Conservation (phyloP, 1,140 invertebrate genomes). For the Leptopilina clavipes region DNA sequence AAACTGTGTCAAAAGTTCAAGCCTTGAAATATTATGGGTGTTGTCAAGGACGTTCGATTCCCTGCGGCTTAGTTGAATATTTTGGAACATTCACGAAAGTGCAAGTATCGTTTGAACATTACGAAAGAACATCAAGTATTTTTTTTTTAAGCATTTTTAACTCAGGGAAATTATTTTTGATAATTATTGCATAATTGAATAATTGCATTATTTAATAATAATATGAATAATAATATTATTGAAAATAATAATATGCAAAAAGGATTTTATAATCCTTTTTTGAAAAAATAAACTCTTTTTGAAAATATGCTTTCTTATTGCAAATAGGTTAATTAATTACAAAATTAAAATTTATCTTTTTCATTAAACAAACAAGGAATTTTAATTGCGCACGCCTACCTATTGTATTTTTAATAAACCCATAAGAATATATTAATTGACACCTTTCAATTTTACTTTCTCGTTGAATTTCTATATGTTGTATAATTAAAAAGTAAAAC, state of each 20-base stretch:
- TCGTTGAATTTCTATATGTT: not conserved
- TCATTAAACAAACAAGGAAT: not conserved
- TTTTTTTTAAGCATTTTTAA: not conserved
- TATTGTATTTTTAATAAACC: not conserved
- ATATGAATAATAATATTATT: too few species aligned
- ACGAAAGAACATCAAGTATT: not conserved
- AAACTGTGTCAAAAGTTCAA: conserved; percentile 19
- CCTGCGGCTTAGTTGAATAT: conserved; percentile 18
- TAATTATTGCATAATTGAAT: too few species aligned
- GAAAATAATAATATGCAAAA: too few species aligned
- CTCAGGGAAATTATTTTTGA: too few species aligned
- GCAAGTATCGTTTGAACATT: not conserved
- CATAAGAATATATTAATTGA: not conserved
- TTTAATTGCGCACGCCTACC: not conserved
- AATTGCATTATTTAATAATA: too few species aligned
- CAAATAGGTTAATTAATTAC: not conserved
- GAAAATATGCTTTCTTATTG: not conserved
- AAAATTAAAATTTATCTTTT: not conserved
- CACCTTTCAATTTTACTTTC: conserved; percentile 2
- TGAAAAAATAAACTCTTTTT: too few species aligned
- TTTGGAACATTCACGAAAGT: not conserved
- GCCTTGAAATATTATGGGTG: conserved; percentile 26
- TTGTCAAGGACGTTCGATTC: conserved; percentile 21
- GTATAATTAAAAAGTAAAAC: conserved; percentile 12
- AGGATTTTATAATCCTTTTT: too few species aligned